Evolutionary conservation across 2,888 invertebrate genomes (phyloP).

Genomic region (Epirrita christyi): DNA sequence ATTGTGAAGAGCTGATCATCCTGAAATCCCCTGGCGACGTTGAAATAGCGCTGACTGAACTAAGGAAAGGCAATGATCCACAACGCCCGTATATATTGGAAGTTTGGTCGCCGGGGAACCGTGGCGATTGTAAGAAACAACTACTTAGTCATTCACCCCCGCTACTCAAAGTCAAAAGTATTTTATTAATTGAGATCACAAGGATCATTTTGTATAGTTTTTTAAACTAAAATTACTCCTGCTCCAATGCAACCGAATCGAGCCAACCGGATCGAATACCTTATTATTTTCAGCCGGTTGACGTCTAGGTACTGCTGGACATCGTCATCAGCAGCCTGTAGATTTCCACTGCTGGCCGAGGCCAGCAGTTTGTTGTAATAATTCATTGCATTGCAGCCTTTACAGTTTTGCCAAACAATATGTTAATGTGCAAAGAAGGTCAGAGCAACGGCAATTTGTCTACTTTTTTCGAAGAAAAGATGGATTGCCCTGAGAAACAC

Average conservation of each 20-base stretch:
- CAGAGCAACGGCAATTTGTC: slow-evolving; percentile 8
- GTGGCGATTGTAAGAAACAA: slow-evolving; percentile 46
- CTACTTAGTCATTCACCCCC: no score
- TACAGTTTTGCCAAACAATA: slow-evolving; percentile 22
- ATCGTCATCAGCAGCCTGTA: no score
- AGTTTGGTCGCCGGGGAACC: slow-evolving; percentile 64
- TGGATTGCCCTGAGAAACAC: slow-evolving; percentile 24
- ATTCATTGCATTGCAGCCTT: slow-evolving; percentile 13
- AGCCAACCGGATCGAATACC: no score
- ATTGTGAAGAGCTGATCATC: slow-evolving; percentile 72
- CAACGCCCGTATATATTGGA: slow-evolving; percentile 70
- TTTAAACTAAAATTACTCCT: no score
- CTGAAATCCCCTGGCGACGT: slow-evolving; percentile 57
- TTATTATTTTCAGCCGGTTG: no score
- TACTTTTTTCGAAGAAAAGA: slow-evolving; percentile 20
- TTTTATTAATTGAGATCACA: no score
- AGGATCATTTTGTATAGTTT: no score
- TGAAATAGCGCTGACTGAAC: slow-evolving; percentile 64
- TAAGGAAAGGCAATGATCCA: slow-evolving; percentile 72
- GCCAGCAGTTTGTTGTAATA: no score
- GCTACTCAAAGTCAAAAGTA: no score
- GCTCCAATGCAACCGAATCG: no score
- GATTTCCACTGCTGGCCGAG: no score
- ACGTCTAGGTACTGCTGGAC: no score
- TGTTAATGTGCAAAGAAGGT: slow-evolving; percentile 25